These are phyloP conservation scores for Alentia gelatinosa DNA, from an alignment of 2,888 invertebrate genomes.

Conservation along the genomic window DNA sequence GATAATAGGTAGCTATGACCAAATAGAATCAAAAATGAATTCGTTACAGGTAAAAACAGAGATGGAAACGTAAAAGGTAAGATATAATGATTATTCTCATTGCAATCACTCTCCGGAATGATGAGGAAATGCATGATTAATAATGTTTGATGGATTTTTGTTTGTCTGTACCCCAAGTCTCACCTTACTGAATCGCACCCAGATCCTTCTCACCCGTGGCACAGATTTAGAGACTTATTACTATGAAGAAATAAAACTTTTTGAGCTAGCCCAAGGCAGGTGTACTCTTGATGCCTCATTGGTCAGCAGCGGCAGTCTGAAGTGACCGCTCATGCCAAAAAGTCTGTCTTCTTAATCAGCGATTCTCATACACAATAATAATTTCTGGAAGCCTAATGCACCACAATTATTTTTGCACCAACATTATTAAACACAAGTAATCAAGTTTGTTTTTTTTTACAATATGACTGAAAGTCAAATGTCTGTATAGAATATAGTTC, in stretches of 20 bases:
- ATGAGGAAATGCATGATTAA: constrained; percentile 30
- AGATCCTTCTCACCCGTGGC: background rate
- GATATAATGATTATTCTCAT: background rate
- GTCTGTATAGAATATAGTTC: constrained; percentile 24
- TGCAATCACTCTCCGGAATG: background rate
- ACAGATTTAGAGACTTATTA: background rate
- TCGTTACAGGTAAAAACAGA: background rate
- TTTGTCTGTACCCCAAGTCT: background rate
- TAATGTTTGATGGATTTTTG: constrained; percentile 9
- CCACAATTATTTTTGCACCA: constrained; percentile 40
- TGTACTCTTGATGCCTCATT: background rate
- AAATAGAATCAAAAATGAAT: background rate
- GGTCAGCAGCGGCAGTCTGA: background rate
- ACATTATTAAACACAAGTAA: constrained; percentile 18
- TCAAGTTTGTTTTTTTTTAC: constrained; percentile 18
- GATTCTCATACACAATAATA: background rate
- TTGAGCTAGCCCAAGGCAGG: constrained; percentile 40
- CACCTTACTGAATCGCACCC: background rate
- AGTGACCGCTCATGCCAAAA: background rate
- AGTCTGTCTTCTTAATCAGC: background rate
- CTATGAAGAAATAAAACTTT: background rate
- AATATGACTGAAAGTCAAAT: constrained; percentile 17
- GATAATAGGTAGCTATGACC: background rate
- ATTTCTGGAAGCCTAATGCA: constrained; percentile 45
- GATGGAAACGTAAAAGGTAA: background rate